phyloP scores from a whole-genome alignment of 2,113 vertebrate species.

The Dissostichus mawsoni region DNA sequence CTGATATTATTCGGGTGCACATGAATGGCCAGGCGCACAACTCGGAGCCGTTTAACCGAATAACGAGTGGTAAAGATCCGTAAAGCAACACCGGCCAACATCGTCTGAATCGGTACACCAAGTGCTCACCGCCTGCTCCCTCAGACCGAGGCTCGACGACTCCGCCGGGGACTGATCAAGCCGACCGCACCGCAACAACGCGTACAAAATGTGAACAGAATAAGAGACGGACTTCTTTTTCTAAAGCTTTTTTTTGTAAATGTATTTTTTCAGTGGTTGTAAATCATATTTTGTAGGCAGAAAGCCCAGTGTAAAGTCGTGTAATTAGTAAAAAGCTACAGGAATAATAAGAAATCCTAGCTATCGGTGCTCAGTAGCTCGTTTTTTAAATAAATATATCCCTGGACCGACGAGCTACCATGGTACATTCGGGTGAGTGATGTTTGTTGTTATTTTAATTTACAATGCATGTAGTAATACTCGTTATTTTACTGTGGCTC shows the following conservation, averaged over 20 bases:
- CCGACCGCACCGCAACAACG: constrained; percentile 48
- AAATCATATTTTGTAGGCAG: constrained; percentile 29
- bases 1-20: constrained; percentile 39
- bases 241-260: constrained; percentile 9
- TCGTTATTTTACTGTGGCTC: not conserved
- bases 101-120: constrained; percentile 49
- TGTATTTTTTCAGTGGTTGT: constrained; percentile 47
- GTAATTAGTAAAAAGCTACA: constrained; percentile 40
- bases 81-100: constrained; percentile 36
- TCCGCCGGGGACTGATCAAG: constrained; percentile 69
- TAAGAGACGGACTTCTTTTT: not conserved
- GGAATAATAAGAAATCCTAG: constrained; percentile 29
- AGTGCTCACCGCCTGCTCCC: constrained; percentile 45
- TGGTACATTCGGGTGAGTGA: constrained; percentile 71
- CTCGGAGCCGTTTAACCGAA: constrained; percentile 40
- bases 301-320: constrained; percentile 29
- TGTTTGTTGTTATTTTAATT: constrained; percentile 46
- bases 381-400: constrained; percentile 4
- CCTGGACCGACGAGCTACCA: constrained; percentile 39
- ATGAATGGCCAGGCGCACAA: constrained; percentile 55
- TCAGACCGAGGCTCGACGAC: constrained; percentile 68
- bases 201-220: not conserved
- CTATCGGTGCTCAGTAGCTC: constrained; percentile 26
- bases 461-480: not conserved
- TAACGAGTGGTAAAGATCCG: constrained; percentile 28